A percentile compares a stretch with the other conserved stretches of the same genome.
Evolutionary conservation across 1,140 invertebrate genomes (phyloP).

Genomic region (Bombus impatiens): DNA sequence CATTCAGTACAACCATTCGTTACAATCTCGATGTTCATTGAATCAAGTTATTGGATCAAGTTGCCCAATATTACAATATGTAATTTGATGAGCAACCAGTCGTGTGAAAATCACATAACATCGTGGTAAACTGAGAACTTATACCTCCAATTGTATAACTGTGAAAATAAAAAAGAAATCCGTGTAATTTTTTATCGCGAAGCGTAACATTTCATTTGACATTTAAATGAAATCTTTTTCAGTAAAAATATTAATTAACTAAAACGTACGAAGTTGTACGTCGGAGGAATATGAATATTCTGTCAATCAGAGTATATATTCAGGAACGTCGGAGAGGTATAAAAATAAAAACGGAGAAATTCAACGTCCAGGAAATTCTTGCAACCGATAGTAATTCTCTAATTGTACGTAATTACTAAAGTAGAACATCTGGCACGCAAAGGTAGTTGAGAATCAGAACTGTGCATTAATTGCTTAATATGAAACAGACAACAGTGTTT

Average conservation of each 20-base stretch:
- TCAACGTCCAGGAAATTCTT: neutral
- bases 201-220: neutral
- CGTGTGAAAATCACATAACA: neutral
- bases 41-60: neutral
- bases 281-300: neutral
- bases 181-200: neutral
- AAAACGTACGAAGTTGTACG: neutral
- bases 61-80: neutral
- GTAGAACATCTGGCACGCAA: slow-evolving; percentile 30
- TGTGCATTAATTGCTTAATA: slow-evolving; percentile 21
- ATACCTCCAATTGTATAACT: neutral
- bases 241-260: neutral
- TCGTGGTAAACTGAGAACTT: neutral
- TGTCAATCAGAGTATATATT: too few relatives aligned
- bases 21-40: neutral
- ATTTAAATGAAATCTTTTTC: neutral
- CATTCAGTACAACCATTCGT: neutral
- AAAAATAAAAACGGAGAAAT: neutral
- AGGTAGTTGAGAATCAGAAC: slow-evolving; percentile 10
- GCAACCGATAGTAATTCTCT: slow-evolving; percentile 16
- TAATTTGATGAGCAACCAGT: neutral
- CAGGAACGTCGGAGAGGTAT: too few relatives aligned
- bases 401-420: slow-evolving; percentile 38
- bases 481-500: slow-evolving; percentile 4
- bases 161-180: neutral